Base-by-base conservation (phyloP, 2,888 invertebrate species). In the Cataglyphis albicans region DNA sequence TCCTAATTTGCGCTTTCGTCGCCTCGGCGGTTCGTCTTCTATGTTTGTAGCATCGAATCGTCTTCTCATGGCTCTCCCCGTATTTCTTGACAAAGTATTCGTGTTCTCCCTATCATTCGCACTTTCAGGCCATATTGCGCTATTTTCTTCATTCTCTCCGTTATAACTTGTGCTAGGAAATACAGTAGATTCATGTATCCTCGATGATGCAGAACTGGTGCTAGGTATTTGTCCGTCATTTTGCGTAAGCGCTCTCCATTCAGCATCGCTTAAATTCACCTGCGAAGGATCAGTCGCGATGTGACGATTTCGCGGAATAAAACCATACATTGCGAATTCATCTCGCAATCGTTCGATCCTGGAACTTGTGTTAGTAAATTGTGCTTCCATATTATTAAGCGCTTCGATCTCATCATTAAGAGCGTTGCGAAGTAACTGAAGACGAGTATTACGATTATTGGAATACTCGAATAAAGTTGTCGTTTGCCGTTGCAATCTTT, bases 401-500 rank as follows among this genome's bases (percentile, higher is more conserved):
- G 87, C 82, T n/a, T 87, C 86, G 6, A 91, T 87, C 64, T 90
- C 91, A 12, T 88, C 82, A 15, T 86, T 89, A 3, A 92, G 6
- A 3, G 83, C 82, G 12, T 85, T 87, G 12, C 88, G 78, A 32
- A 90, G 78, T 44, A 81, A 18, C 21, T 88, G 86, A 0, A 87
- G 61, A 18, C 87, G 82, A 0, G 82, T 68, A 32, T 86, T 87
- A 6, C 86, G 85, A n/a, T 44, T 80, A 41, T 70, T 86, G 2
- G 84, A 81, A 35, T 86, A 84, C 1, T 81, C 83, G 21, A 80
- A 83, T 21, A 91, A 72, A 25, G 68, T 81, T 0, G 76, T 35
- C 0, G 88, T 84, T 12, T 87, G 89, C 7, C 84, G 81, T 35
- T 87, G 89, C 7, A 91, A 21, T 29, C 86, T 81, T 29, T 88